A percentile compares a stretch with the other conserved stretches of the same genome.
These are phyloP conservation scores for Pangasianodon hypophthalmus DNA, from an alignment of 2,113 vertebrate genomes.

Conservation along the genomic window DNA sequence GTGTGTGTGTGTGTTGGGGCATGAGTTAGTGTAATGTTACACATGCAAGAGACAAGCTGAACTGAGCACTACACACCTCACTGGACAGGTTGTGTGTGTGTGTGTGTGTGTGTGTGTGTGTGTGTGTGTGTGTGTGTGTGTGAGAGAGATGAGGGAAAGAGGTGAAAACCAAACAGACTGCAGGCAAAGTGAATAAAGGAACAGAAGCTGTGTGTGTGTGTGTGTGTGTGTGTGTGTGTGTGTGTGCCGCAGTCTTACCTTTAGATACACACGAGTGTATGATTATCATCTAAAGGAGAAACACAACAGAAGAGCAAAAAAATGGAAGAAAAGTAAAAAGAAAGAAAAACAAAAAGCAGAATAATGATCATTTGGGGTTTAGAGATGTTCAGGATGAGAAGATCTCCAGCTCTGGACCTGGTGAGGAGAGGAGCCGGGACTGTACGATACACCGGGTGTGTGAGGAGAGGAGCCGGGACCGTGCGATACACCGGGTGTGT, in stretches of 20 bases:
- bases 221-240: slow-evolving; percentile 25
- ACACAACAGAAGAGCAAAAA: slow-evolving; percentile 73
- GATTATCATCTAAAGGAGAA: slow-evolving; percentile 98
- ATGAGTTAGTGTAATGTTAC: neutral
- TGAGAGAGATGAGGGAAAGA: neutral
- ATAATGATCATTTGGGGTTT: slow-evolving; percentile 38
- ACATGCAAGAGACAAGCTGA: neutral
- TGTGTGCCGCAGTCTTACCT: slow-evolving; percentile 87
- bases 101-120: slow-evolving; percentile 11
- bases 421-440: neutral
- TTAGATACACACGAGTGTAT: slow-evolving; percentile 97
- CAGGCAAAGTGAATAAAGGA: neutral
- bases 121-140: slow-evolving; percentile 15
- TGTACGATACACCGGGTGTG: neutral
- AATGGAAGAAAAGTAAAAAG: slow-evolving; percentile 58
- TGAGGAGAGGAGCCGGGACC: neutral
- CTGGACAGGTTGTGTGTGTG: neutral
- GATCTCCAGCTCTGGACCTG: neutral
- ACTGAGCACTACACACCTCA: neutral
- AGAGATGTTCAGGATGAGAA: slow-evolving; percentile 47
- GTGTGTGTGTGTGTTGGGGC: neutral
- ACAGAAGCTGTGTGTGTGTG: neutral
- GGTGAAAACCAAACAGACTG: neutral
- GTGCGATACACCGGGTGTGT: neutral
- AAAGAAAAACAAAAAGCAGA: slow-evolving; percentile 76